Evolutionary conservation across 1,140 invertebrate species (phyloP).

Genomic region (Zaprionus inermis): DNA sequence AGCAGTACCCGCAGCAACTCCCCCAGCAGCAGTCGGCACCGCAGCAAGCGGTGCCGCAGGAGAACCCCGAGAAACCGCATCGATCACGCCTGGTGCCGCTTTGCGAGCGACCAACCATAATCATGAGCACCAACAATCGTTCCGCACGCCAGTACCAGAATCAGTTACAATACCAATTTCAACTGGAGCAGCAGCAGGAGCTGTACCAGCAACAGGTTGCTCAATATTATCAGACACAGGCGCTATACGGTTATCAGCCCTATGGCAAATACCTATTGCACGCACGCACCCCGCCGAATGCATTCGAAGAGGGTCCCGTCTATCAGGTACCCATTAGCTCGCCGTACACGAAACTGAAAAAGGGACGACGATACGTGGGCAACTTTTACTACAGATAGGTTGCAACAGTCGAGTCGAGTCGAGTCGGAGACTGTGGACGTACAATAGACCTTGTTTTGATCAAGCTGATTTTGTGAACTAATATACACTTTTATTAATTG

Average conservation of each 20-base stretch:
- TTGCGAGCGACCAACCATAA: slow-evolving; percentile 35
- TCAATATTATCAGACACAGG: background rate
- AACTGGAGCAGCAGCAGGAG: slow-evolving; percentile 6
- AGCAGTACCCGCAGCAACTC: background rate
- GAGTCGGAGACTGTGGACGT: too few species aligned
- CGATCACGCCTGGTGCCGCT: slow-evolving; percentile 25
- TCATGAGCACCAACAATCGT: slow-evolving; percentile 25
- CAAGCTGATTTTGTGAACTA: background rate
- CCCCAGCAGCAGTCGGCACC: too few species aligned
- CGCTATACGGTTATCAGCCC: background rate
- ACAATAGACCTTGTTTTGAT: background rate
- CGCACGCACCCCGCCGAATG: background rate
- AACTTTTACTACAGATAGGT: slow-evolving; percentile 65
- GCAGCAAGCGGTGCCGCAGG: too few species aligned
- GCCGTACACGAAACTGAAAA: background rate
- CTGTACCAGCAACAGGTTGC: slow-evolving; percentile 18
- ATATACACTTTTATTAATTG: background rate
- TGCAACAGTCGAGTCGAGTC: too few species aligned
- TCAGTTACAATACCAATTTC: slow-evolving; percentile 30
- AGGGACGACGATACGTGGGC: slow-evolving; percentile 48
- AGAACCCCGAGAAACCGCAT: background rate
- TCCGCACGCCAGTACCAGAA: slow-evolving; percentile 23
- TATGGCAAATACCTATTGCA: background rate
- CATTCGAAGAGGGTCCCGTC: background rate
- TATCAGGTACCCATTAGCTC: slow-evolving; percentile 39